Evolutionary conservation across 2,797 vertebrate species (phyloP).

Genomic region (Lutjanus argentimaculatus): DNA sequence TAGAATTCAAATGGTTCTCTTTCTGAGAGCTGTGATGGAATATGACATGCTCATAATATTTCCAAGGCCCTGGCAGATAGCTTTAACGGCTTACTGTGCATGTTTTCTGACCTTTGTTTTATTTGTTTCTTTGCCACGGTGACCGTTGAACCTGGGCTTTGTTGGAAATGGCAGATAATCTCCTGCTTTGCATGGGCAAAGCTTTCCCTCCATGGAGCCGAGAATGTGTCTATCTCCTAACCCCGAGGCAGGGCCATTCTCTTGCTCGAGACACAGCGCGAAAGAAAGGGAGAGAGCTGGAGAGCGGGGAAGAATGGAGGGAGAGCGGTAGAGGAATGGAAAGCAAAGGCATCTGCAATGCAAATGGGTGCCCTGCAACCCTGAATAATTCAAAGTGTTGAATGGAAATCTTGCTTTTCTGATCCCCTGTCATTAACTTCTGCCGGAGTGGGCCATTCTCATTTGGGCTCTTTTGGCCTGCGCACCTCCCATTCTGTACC

Average conservation of each 20-base stretch:
- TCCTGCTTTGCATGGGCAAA: slow-evolving; percentile 80
- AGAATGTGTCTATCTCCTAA: slow-evolving; percentile 75
- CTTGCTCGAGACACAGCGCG: slow-evolving; percentile 48
- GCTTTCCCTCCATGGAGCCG: slow-evolving; percentile 42
- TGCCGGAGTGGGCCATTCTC: slow-evolving; percentile 82
- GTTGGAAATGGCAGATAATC: slow-evolving; percentile 81
- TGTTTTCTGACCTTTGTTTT: slow-evolving; percentile 81
- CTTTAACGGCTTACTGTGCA: slow-evolving; percentile 56
- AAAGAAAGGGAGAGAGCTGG: slow-evolving; percentile 33
- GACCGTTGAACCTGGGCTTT: slow-evolving; percentile 75
- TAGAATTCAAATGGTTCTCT: slow-evolving; percentile 47
- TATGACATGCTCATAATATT: slow-evolving; percentile 71
- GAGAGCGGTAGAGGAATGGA: slow-evolving; percentile 67
- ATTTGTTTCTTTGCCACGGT: slow-evolving; percentile 79
- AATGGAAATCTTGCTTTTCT: slow-evolving; percentile 85
- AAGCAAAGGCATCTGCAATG: slow-evolving; percentile 83
- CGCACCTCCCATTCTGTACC: slow-evolving; percentile 57
- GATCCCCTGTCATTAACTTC: slow-evolving; percentile 85
- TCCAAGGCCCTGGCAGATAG: slow-evolving; percentile 58
- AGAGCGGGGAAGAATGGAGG: slow-evolving; percentile 39
- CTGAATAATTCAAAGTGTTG: slow-evolving; percentile 88
- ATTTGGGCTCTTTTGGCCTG: slow-evolving; percentile 84
- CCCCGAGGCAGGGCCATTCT: slow-evolving; percentile 78
- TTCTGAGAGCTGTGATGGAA: slow-evolving; percentile 52
- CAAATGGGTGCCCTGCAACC: slow-evolving; percentile 84